These are phyloP conservation scores for Anser brachyrhynchus DNA, from an alignment of 2,113 vertebrate genomes.

Conservation along the genomic window DNA sequence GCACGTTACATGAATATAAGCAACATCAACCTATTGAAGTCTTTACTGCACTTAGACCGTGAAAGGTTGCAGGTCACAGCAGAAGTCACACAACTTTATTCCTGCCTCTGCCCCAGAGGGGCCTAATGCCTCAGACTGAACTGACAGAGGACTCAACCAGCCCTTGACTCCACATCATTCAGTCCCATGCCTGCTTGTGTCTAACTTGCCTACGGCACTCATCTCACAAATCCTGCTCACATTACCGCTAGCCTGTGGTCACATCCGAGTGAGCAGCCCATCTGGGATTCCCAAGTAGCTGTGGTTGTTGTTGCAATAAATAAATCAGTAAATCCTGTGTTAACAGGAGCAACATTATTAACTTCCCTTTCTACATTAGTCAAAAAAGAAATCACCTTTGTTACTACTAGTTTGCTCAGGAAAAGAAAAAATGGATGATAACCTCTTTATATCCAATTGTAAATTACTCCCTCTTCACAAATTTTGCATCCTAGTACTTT, in stretches of 20 bases:
- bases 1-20: too few species aligned
- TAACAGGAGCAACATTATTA: neutral
- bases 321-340: neutral
- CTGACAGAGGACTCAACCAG: neutral
- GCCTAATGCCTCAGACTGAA: neutral
- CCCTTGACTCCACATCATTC: neutral
- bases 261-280: neutral
- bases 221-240: neutral
- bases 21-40: neutral
- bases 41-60: neutral
- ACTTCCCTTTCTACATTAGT: neutral
- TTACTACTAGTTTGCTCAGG: neutral
- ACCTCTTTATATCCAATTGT: neutral
- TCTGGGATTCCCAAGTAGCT: accelerated
- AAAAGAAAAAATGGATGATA: neutral
- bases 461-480: neutral
- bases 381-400: neutral
- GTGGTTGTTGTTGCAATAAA: neutral
- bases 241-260: neutral
- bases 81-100: neutral
- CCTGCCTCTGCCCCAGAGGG: neutral
- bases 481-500: neutral
- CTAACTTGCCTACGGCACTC: neutral
- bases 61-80: neutral
- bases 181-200: neutral